Conservation (phyloP, 2,888 invertebrate species). For the Stramonita haemastoma region DNA sequence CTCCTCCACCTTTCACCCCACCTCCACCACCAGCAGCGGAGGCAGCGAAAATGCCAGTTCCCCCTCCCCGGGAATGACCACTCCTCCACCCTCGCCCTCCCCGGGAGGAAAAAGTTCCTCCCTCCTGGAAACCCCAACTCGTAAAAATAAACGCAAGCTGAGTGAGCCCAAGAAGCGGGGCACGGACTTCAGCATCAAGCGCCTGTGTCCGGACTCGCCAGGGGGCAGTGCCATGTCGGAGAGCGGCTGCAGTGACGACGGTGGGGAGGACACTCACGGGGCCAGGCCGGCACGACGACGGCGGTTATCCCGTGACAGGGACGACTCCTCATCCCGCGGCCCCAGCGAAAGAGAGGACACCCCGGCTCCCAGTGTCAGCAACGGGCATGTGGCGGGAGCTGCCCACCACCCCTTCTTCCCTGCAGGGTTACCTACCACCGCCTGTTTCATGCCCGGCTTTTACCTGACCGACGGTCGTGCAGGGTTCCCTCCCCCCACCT, state of each 20-base stretch:
- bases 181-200: slow-evolving; percentile 71
- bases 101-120: slow-evolving; percentile 35
- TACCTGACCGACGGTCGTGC: slow-evolving; percentile 40
- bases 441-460: slow-evolving; percentile 47
- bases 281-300: slow-evolving; percentile 53
- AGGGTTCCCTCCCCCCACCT: slow-evolving; percentile 36
- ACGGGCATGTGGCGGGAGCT: background rate
- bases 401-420: slow-evolving; percentile 42
- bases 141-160: slow-evolving; percentile 84
- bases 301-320: slow-evolving; percentile 40
- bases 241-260: slow-evolving; percentile 62
- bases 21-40: slow-evolving; percentile 12
- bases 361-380: slow-evolving; percentile 22
- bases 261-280: slow-evolving; percentile 41
- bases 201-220: slow-evolving; percentile 68
- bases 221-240: slow-evolving; percentile 67
- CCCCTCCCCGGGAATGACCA: slow-evolving; percentile 42
- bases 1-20: background rate
- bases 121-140: slow-evolving; percentile 50
- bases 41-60: slow-evolving; percentile 38
- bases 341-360: slow-evolving; percentile 39
- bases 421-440: slow-evolving; percentile 38
- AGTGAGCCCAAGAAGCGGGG: slow-evolving; percentile 80
- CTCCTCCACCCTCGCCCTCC: slow-evolving; percentile 47
- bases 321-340: slow-evolving; percentile 44